Conservation (phyloP, 2,888 invertebrate genomes). For the Hedya salicella region DNA sequence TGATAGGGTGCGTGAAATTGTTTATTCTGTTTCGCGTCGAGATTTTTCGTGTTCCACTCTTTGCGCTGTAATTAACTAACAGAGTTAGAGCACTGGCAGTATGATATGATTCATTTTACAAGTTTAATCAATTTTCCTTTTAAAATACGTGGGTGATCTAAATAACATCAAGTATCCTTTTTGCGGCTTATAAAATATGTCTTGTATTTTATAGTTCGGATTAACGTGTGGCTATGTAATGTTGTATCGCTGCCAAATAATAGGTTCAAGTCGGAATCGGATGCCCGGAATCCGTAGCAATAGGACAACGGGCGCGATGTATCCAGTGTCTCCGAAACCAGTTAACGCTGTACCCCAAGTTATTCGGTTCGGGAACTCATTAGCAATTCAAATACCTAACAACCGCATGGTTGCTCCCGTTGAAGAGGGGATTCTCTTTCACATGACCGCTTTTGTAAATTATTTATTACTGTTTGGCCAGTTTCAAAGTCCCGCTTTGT, state of each 20-base stretch:
- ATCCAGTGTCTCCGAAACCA: conserved; percentile 66
- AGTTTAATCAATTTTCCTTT: neutral
- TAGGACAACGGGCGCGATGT: conserved; percentile 56
- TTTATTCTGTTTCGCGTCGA: conserved; percentile 37
- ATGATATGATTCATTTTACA: neutral
- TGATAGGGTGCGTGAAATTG: conserved; percentile 40
- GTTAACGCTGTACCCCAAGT: conserved; percentile 68
- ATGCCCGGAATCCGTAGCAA: conserved; percentile 43
- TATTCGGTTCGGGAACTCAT: conserved; percentile 74
- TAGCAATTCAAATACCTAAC: conserved; percentile 81
- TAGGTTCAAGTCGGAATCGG: neutral
- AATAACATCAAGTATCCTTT: no score
- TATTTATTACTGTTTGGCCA: conserved; percentile 80
- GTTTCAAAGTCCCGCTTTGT: conserved; percentile 72
- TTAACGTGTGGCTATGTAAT: neutral
- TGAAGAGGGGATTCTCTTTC: conserved; percentile 72
- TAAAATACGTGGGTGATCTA: neutral
- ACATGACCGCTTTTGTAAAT: conserved; percentile 80
- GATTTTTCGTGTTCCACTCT: conserved; percentile 33
- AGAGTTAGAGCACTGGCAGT: conserved; percentile 24
- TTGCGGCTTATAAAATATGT: no score
- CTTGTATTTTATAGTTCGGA: no score
- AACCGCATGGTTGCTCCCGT: conserved; percentile 67
- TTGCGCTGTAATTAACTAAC: conserved; percentile 41
- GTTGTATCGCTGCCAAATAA: neutral